Conservation (phyloP, 2,797 vertebrate genomes). For the Ctenopoma multispine region DNA sequence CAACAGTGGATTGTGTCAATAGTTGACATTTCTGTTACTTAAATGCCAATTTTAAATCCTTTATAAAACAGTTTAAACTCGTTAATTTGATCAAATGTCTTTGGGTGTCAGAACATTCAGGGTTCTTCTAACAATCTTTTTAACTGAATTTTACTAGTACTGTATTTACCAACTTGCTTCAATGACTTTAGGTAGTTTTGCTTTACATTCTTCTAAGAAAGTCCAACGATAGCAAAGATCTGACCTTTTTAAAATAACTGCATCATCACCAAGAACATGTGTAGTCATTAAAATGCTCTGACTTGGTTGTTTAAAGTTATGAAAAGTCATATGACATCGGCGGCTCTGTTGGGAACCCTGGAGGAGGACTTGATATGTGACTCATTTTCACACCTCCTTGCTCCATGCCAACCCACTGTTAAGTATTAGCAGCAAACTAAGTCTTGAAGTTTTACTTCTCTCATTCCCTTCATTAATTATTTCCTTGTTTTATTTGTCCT, state of each 20-base stretch:
- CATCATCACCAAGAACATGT: not conserved
- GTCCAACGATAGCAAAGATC: not conserved
- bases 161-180: conserved; percentile 4
- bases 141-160: too few relatives aligned
- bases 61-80: too few relatives aligned
- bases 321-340: conserved; percentile 42
- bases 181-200: not conserved
- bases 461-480: not conserved
- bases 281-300: conserved; percentile 35
- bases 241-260: conserved; percentile 26
- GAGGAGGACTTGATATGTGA: conserved; percentile 51
- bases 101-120: not conserved
- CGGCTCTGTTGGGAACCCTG: conserved; percentile 44
- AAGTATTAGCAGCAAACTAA: conserved; percentile 34
- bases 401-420: conserved; percentile 43
- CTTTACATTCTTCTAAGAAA: not conserved
- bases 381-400: conserved; percentile 59
- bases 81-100: not conserved
- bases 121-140: not conserved
- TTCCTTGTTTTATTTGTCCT: not conserved
- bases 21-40: too few relatives aligned
- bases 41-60: too few relatives aligned
- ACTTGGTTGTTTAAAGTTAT: conserved; percentile 41
- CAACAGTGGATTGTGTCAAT: too few relatives aligned
- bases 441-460: conserved; percentile 32